Conservation (phyloP, 2,113 vertebrate species). For the Sander vitreus region DNA sequence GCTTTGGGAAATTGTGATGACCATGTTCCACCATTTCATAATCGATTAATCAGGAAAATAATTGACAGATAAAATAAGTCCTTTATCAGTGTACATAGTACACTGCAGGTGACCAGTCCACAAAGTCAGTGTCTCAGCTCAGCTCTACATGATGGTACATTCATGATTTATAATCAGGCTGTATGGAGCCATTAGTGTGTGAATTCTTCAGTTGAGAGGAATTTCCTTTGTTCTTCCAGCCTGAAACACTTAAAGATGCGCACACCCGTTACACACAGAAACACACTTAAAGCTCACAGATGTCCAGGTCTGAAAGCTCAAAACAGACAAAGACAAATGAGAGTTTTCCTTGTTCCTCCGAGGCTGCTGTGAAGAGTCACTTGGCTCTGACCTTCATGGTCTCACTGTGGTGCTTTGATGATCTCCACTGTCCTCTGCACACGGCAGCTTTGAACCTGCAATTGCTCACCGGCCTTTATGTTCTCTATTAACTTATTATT, state of each 20-base stretch:
- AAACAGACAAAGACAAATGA: constrained; percentile 65
- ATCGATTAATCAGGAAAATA: neutral
- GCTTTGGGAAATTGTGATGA: neutral
- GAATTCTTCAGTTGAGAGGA: neutral
- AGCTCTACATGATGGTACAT: neutral
- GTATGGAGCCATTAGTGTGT: neutral
- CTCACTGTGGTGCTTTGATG: constrained; percentile 49
- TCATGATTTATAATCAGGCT: neutral
- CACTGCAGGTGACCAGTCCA: neutral
- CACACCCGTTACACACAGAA: neutral
- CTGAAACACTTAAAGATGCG: constrained; percentile 42
- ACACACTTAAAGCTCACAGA: constrained; percentile 48
- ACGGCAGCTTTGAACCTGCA: constrained; percentile 47
- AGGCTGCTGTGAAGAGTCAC: constrained; percentile 54
- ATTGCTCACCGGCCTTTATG: neutral
- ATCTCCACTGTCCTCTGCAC: constrained; percentile 20
- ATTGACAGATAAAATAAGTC: neutral
- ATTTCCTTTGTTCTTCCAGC: constrained; percentile 14
- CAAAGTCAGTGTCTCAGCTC: neutral
- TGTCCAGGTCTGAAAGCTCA: constrained; percentile 52
- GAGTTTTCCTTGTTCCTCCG: constrained; percentile 31
- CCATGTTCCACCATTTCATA: neutral
- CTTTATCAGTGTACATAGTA: neutral
- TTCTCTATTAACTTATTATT: constrained; percentile 9
- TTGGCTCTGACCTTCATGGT: constrained; percentile 46